phyloP scores from a whole-genome alignment of 2,113 vertebrate species.

The Halichoeres trimaculatus region DNA sequence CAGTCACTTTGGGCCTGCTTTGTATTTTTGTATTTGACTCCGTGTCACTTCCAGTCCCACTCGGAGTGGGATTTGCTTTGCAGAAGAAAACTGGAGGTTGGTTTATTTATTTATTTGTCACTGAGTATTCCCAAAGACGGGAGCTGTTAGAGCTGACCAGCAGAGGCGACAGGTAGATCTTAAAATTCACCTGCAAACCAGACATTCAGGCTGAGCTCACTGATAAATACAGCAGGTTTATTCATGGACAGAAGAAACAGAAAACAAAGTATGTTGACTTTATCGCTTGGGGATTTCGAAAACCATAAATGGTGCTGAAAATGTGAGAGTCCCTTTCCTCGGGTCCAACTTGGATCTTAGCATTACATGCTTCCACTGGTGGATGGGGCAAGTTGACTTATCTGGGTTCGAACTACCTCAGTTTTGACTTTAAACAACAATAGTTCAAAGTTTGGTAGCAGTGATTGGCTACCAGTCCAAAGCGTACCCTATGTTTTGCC shows the following conservation, averaged over 20 bases:
- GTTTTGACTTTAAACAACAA: too few relatives aligned
- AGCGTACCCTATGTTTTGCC: too few relatives aligned
- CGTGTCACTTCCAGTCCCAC: slow-evolving; percentile 49
- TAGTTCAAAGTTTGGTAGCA: too few relatives aligned
- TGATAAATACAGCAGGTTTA: not conserved
- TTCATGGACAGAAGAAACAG: not conserved
- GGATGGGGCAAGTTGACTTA: too few relatives aligned
- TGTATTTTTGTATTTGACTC: slow-evolving; percentile 54
- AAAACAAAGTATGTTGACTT: too few relatives aligned
- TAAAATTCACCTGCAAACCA: not conserved
- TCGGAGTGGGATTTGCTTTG: slow-evolving; percentile 13
- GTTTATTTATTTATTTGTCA: not conserved
- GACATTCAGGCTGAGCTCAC: not conserved
- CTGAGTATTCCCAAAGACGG: not conserved
- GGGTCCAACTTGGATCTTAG: too few relatives aligned
- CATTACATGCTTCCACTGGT: too few relatives aligned
- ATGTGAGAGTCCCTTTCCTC: too few relatives aligned
- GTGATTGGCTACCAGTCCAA: too few relatives aligned
- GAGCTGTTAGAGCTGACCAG: not conserved
- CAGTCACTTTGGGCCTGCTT: slow-evolving; percentile 57
- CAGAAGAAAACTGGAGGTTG: slow-evolving; percentile 2
- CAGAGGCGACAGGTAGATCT: not conserved
- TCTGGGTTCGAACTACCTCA: too few relatives aligned
- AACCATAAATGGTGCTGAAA: too few relatives aligned
- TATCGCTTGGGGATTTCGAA: too few relatives aligned